A percentile compares a stretch with the other conserved stretches of the same genome.
Evolutionary conservation across 2,113 vertebrate species (phyloP).

Genomic region (Spermophilus dauricus): DNA sequence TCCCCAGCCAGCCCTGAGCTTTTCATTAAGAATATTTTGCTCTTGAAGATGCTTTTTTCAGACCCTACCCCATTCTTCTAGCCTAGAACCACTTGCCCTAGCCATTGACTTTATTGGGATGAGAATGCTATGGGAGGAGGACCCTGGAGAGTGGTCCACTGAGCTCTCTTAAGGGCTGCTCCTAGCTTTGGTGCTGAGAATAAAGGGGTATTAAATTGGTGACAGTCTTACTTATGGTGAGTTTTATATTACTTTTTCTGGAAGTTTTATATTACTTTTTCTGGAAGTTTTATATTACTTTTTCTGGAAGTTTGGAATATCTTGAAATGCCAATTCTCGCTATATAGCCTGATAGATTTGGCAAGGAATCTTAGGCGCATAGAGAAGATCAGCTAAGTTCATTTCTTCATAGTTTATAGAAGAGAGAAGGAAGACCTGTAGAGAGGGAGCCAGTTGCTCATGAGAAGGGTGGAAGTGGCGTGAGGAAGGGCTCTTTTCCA

Average conservation of each 20-base stretch:
- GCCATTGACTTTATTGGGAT: not conserved
- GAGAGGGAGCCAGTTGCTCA: not conserved
- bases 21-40: not conserved
- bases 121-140: not conserved
- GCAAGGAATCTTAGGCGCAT: not conserved
- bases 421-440: not conserved
- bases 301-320: conserved; percentile 23
- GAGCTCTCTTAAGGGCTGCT: not conserved
- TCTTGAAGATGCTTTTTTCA: conserved; percentile 58
- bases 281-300: not conserved
- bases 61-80: not conserved
- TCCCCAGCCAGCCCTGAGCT: not conserved
- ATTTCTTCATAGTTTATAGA: not conserved
- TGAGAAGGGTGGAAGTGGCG: not conserved
- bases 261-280: too few relatives aligned
- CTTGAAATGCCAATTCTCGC: conserved; percentile 23
- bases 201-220: not conserved
- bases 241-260: not conserved
- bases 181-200: not conserved
- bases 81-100: not conserved
- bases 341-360: not conserved
- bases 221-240: not conserved
- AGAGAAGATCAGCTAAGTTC: not conserved
- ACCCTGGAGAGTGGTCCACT: not conserved
- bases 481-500: not conserved